These are phyloP conservation scores for Catharus ustulatus DNA, from an alignment of 2,797 vertebrate species.

Conservation along the genomic window DNA sequence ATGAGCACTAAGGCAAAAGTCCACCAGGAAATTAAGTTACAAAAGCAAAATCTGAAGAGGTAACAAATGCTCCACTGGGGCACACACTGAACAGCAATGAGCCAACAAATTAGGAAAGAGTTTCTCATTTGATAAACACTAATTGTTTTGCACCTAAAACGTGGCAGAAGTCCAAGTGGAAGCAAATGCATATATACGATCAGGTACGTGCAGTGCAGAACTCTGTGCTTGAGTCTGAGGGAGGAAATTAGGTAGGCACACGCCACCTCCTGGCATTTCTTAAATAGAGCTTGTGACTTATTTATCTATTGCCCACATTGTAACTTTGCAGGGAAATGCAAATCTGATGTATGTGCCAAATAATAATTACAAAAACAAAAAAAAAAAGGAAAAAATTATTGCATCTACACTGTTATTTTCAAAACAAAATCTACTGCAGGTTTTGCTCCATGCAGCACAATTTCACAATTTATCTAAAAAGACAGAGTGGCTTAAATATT, in stretches of 20 bases:
- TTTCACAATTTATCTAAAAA: background rate
- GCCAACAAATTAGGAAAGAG: background rate
- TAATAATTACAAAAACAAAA: background rate
- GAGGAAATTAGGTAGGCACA: conserved; percentile 5
- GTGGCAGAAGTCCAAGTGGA: background rate
- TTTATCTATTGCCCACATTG: background rate
- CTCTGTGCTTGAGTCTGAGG: background rate
- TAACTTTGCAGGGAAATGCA: background rate
- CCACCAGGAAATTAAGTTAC: conserved; percentile 2
- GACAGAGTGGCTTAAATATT: background rate
- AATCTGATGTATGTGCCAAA: background rate
- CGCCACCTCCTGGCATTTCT: conserved; percentile 45
- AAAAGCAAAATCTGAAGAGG: conserved; percentile 1
- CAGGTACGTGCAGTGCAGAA: background rate
- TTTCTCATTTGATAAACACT: conserved; percentile 3
- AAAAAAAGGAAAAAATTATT: background rate
- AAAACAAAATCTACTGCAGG: background rate
- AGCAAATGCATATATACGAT: background rate
- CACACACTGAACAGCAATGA: background rate
- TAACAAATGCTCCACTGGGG: background rate
- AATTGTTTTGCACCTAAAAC: background rate
- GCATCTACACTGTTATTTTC: background rate
- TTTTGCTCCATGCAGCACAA: background rate
- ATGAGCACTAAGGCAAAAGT: background rate
- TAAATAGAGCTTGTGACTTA: background rate